Evolutionary conservation across 2,888 invertebrate species (phyloP).

Genomic region (Megamerina dolium): DNA sequence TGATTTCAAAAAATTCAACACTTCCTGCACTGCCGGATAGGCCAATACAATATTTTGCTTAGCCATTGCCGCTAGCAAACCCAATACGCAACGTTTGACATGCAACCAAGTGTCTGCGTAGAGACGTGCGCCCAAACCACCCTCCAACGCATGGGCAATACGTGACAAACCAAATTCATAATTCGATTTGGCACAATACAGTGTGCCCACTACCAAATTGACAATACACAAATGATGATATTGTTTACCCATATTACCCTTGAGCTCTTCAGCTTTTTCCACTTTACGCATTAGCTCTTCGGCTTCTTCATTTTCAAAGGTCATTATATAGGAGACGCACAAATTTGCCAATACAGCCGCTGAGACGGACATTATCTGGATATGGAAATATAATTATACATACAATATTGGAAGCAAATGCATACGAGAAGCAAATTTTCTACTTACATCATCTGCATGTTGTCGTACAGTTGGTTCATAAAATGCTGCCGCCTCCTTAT

Average conservation of each 20-base stretch:
- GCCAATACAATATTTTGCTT: constrained; percentile 78
- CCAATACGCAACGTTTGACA: constrained; percentile 90
- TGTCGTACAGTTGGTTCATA: constrained; percentile 97
- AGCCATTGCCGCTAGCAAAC: constrained; percentile 74
- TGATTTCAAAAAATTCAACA: constrained; percentile 76
- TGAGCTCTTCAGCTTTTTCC: constrained; percentile 93
- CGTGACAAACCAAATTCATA: constrained; percentile 98
- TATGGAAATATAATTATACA: too few relatives aligned
- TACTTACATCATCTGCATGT: constrained; percentile 73
- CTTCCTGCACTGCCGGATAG: constrained; percentile 75
- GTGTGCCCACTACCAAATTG: constrained; percentile 95
- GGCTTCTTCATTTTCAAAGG: constrained; percentile 96
- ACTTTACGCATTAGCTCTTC: constrained; percentile 98
- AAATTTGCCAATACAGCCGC: constrained; percentile 98
- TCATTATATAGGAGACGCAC: constrained; percentile 99
- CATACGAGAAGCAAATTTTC: neutral
- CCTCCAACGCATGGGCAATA: constrained; percentile 84
- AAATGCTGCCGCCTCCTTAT: constrained; percentile 95
- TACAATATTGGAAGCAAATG: too few relatives aligned
- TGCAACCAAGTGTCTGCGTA: constrained; percentile 99
- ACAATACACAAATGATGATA: constrained; percentile 97
- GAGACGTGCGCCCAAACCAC: constrained; percentile 58
- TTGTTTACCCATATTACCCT: constrained; percentile 79
- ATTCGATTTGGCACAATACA: constrained; percentile 98
- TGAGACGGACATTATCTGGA: constrained; percentile 82